phyloP scores from a whole-genome alignment of 2,113 vertebrate species.

The Chamaetylas fuelleborni region DNA sequence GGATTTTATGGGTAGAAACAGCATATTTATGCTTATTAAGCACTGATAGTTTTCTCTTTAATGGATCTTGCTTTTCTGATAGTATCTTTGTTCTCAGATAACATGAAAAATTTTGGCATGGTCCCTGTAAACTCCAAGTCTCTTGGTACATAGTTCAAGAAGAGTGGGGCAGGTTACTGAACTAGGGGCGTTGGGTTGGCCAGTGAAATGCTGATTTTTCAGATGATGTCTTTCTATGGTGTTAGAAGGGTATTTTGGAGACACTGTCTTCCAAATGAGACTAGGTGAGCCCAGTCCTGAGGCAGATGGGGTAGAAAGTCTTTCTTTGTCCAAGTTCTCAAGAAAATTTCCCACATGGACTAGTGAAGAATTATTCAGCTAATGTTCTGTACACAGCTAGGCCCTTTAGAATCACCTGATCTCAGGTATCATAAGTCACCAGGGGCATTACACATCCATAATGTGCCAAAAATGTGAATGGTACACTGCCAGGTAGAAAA shows the following conservation, averaged over 20 bases:
- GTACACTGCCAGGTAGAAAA: background rate
- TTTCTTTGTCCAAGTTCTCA: background rate
- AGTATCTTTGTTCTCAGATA: background rate
- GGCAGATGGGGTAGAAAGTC: background rate
- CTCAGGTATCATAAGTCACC: background rate
- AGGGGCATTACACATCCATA: fast-evolving
- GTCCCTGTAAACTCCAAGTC: background rate
- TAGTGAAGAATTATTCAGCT: background rate
- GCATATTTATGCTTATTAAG: background rate
- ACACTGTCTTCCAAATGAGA: background rate
- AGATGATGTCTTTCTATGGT: background rate
- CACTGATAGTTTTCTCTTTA: background rate
- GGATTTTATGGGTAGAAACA: background rate
- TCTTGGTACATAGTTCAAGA: background rate
- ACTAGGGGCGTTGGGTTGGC: background rate
- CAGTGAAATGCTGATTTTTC: background rate
- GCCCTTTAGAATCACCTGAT: background rate
- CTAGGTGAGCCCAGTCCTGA: background rate
- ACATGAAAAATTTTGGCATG: background rate
- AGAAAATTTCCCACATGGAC: background rate
- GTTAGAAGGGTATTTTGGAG: background rate
- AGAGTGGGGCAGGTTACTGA: background rate
- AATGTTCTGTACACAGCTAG: background rate
- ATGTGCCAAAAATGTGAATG: background rate
- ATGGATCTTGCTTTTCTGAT: background rate